Evolutionary conservation across 2,888 invertebrate genomes (phyloP), one percentile per base, ranked within the genome.

Genomic region (Agrotis exclamationis): DNA sequence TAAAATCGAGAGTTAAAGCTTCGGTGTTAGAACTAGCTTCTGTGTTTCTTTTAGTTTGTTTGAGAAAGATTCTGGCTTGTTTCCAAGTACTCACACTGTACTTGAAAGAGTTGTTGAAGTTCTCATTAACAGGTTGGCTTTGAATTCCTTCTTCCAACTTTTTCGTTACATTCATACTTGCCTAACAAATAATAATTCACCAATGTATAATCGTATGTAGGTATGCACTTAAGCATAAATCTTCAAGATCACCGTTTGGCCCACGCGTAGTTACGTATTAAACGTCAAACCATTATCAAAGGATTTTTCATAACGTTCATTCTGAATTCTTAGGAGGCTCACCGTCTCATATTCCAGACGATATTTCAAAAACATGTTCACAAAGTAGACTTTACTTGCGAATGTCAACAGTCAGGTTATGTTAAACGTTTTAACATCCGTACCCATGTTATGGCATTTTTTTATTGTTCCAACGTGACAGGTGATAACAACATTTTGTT

Each of bases 381-480:
- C 74, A 54, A 62, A 70, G 59, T 58, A 66, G 47, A 69, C 44
- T 65, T 54, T 50, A 53, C 66, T 54, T 56, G 70, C 18, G 69
- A 72, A 77, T 74, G 67, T 75, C 71, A 81, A 72, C 74, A 53
- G 59, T 65, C 28, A 44, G 51, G 72, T 75, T 54, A 68, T 51
- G 66, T 70, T 72, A 79, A 76, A 72, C 76, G 65, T 72, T 83
- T 65, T 45, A 58, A 77, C 82, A 71, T 83, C 76, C 72, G 74
- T 58, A 79, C 72, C 76, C 63, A 54, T 58, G 63, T 74, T 71
- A 73, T n/a, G 64, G 76, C 58, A 56, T 60, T 80, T 80, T 68
- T 76, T 79, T 82, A 82, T 85, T 85, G 70, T 83, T 79, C 75
- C 39, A 56, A 69, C 47, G 54, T 76, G 74, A 65, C 81, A 75